phyloP scores from a whole-genome alignment of 2,113 vertebrate species.

The Erinaceus europaeus region DNA sequence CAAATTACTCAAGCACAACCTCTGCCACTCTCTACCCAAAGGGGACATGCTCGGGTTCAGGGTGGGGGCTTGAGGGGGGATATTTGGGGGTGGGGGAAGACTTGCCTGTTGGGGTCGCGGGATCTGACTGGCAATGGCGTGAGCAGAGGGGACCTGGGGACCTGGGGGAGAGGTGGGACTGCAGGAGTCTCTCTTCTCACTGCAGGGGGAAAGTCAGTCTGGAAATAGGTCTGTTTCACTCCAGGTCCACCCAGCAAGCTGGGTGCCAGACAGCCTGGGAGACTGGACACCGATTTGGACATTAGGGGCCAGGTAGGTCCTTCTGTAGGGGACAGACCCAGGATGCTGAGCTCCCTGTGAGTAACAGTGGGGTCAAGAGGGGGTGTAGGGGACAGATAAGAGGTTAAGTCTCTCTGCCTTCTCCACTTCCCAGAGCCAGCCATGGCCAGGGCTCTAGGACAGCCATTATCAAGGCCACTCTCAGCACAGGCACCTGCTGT shows the following conservation, averaged over 20 bases:
- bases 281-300: background rate
- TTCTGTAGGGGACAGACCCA: background rate
- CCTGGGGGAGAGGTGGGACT: background rate
- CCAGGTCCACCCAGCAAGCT: background rate
- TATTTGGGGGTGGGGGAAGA: background rate
- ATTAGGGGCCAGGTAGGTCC: background rate
- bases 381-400: background rate
- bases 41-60: background rate
- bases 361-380: background rate
- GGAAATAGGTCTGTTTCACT: background rate
- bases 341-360: background rate
- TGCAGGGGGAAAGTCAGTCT: too few relatives aligned
- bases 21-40: conserved; percentile 56
- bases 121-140: too few relatives aligned
- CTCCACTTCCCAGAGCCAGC: background rate
- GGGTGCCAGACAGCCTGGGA: background rate
- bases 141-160: background rate
- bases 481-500: background rate
- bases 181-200: too few relatives aligned
- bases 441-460: background rate
- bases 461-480: background rate
- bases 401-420: background rate
- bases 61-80: too few relatives aligned
- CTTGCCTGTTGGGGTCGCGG: too few relatives aligned
- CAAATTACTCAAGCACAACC: conserved; percentile 83